Conservation (phyloP, 2,797 vertebrate genomes). For the Leuciscus waleckii region DNA sequence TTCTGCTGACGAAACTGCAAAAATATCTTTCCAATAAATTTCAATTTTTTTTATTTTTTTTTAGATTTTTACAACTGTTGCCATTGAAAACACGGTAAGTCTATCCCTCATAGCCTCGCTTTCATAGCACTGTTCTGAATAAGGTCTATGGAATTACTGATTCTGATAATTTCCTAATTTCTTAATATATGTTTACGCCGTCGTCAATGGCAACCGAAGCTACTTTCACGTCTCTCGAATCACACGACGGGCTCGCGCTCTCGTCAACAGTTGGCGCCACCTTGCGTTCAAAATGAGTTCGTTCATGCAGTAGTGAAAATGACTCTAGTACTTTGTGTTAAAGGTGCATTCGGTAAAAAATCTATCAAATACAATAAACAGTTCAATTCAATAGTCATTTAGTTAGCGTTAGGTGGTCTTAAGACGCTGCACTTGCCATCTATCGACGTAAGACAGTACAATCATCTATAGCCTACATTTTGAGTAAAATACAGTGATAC, state of each 20-base stretch:
- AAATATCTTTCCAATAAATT: too few species aligned
- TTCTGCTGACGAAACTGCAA: too few species aligned
- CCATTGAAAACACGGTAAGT: too few species aligned
- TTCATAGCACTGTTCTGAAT: too few species aligned
- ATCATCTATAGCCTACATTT: too few species aligned
- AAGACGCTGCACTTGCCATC: background rate
- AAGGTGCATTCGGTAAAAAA: background rate
- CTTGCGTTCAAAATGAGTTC: background rate
- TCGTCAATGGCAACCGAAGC: fast-evolving
- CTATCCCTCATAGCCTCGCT: too few species aligned
- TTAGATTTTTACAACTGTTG: too few species aligned
- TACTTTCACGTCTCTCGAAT: background rate
- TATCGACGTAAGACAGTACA: background rate
- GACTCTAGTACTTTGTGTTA: background rate
- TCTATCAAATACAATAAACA: background rate
- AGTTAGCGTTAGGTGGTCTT: background rate
- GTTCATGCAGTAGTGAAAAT: background rate
- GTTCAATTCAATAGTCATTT: background rate
- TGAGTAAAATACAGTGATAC: background rate
- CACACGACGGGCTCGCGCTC: background rate
- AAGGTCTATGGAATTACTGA: background rate
- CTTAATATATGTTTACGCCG: background rate
- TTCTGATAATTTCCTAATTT: background rate
- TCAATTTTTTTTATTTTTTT: too few species aligned
- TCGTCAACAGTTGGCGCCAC: background rate